A percentile compares a stretch with the other conserved stretches of the same genome.
Conservation (phyloP, 2,797 vertebrate species). For the Characodon lateralis region DNA sequence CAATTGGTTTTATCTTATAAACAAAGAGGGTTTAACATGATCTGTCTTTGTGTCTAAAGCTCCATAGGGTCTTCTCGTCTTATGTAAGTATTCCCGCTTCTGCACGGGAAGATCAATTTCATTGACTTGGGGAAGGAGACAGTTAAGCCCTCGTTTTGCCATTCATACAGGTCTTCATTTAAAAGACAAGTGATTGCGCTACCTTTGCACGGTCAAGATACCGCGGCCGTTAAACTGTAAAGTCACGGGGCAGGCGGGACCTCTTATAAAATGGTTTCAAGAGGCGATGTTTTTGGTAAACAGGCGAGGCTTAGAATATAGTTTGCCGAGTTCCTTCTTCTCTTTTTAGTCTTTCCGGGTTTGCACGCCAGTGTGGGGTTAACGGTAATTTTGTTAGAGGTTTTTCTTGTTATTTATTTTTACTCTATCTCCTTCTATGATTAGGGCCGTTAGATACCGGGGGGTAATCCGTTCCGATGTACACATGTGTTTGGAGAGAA, state of each 20-base stretch:
- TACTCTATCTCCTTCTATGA: constrained; percentile 11
- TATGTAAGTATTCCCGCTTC: constrained; percentile 51
- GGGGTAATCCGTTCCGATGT: constrained; percentile 41
- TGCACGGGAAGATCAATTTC: constrained; percentile 74
- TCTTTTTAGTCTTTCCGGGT: constrained; percentile 58
- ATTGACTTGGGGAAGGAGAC: constrained; percentile 68
- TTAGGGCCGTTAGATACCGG: constrained; percentile 55
- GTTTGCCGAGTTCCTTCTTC: constrained; percentile 79
- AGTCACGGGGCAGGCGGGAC: constrained; percentile 77
- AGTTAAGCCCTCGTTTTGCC: constrained; percentile 67
- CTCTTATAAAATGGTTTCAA: constrained; percentile 57
- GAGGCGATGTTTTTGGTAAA: constrained; percentile 83
- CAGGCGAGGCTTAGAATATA: constrained; percentile 57
- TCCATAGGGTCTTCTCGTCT: constrained; percentile 82
- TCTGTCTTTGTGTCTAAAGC: constrained; percentile 56
- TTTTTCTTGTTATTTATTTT: constrained; percentile 32
- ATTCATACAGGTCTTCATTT: constrained; percentile 78
- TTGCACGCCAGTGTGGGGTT: constrained; percentile 47
- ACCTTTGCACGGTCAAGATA: constrained; percentile 79
- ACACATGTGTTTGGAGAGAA: constrained; percentile 51
- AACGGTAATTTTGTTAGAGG: neutral
- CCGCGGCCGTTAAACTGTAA: constrained; percentile 64
- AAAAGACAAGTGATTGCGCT: constrained; percentile 79
- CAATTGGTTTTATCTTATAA: neutral
- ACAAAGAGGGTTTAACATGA: neutral